Evolutionary conservation across 2,888 invertebrate species (phyloP).

Genomic region (Blastobasis lacticolella): DNA sequence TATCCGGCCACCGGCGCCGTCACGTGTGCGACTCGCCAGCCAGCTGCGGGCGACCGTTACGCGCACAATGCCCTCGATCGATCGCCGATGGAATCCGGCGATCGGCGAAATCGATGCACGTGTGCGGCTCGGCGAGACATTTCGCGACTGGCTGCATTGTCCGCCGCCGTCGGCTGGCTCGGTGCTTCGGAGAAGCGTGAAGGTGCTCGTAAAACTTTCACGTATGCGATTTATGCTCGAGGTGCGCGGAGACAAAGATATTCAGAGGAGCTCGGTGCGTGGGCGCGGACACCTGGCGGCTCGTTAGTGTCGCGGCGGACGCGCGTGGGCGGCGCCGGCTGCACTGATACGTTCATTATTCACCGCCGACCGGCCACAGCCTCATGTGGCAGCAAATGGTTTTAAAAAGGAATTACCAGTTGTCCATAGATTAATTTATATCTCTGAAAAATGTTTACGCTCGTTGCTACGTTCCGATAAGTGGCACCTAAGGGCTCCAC

Average conservation of each 20-base stretch:
- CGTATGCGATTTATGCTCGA: constrained; percentile 65
- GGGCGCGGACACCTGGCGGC: constrained; percentile 70
- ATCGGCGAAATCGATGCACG: constrained; percentile 67
- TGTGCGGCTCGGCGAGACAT: constrained; percentile 52
- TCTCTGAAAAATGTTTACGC: background rate
- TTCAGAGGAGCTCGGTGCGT: constrained; percentile 57
- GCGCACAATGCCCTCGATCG: constrained; percentile 73
- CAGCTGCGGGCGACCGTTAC: constrained; percentile 73
- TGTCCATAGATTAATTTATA: background rate
- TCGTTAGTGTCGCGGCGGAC: constrained; percentile 61
- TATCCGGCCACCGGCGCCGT: constrained; percentile 68
- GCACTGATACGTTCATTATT: constrained; percentile 10
- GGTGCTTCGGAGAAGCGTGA: constrained; percentile 61
- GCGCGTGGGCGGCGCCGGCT: constrained; percentile 26
- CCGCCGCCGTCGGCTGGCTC: constrained; percentile 32
- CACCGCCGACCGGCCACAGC: background rate
- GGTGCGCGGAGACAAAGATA: constrained; percentile 63
- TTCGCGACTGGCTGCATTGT: constrained; percentile 61
- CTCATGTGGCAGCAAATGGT: too few species aligned
- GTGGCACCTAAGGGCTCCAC: constrained; percentile 27
- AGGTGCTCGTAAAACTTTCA: constrained; percentile 72
- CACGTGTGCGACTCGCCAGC: constrained; percentile 36
- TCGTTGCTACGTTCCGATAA: background rate
- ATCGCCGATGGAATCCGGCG: constrained; percentile 59
- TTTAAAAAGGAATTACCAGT: too few species aligned